Percentiles rank a stretch among this genome's conserved stretches.
These are phyloP conservation scores for Drosophila pseudotakahashii DNA, from an alignment of 2,888 invertebrate genomes.

Conservation along the genomic window DNA sequence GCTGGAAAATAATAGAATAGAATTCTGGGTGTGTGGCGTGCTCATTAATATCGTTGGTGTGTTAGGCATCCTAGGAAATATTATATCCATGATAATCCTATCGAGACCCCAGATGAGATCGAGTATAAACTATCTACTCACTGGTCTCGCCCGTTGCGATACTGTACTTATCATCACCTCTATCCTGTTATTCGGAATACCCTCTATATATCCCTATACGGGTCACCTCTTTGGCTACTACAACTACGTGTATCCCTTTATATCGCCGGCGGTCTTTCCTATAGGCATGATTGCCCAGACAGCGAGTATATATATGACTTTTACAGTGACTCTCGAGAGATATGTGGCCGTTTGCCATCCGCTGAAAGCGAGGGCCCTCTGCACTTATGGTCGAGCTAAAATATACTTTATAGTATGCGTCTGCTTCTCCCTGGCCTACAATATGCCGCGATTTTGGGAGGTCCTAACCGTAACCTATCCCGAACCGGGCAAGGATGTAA, in stretches of 20 bases:
- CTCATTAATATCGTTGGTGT: slow-evolving; percentile 92
- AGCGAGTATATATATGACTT: slow-evolving; percentile 95
- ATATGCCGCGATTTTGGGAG: slow-evolving; percentile 92
- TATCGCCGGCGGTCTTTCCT: slow-evolving; percentile 92
- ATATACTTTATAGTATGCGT: slow-evolving; percentile 93
- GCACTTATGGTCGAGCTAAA: slow-evolving; percentile 94
- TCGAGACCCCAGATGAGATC: slow-evolving; percentile 97
- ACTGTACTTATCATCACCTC: slow-evolving; percentile 95
- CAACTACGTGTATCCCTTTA: slow-evolving; percentile 91
- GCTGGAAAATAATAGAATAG: slow-evolving; percentile 86
- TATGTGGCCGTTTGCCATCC: slow-evolving; percentile 98
- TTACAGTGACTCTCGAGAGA: slow-evolving; percentile 95
- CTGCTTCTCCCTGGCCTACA: slow-evolving; percentile 92
- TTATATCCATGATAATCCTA: slow-evolving; percentile 95
- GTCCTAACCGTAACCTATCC: slow-evolving; percentile 85
- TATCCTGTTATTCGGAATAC: slow-evolving; percentile 93
- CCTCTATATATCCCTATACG: slow-evolving; percentile 93
- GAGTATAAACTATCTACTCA: slow-evolving; percentile 96
- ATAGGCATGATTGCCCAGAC: slow-evolving; percentile 95
- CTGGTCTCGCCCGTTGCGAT: slow-evolving; percentile 97
- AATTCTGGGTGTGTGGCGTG: slow-evolving; percentile 93
- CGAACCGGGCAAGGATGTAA: slow-evolving; percentile 84
- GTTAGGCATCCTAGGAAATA: slow-evolving; percentile 94
- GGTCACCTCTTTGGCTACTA: slow-evolving; percentile 91
- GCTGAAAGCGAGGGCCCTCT: slow-evolving; percentile 93